Conservation (phyloP, 1,140 invertebrate genomes). For the Sminthurinus signatus region DNA sequence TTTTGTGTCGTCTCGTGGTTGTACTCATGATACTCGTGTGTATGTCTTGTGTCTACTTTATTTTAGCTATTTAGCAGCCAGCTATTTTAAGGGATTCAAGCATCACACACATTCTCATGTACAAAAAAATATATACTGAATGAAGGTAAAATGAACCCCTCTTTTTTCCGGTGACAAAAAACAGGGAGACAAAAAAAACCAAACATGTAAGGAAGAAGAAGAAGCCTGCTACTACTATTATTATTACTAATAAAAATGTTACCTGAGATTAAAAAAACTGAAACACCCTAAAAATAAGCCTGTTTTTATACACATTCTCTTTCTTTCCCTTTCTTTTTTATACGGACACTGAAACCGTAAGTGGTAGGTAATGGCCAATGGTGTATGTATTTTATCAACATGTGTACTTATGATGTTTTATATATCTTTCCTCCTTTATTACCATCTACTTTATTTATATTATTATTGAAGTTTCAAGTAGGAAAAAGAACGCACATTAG, state of each 20-base stretch:
- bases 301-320: conserved; percentile 1
- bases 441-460: background rate
- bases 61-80: conserved; percentile 1
- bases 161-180: background rate
- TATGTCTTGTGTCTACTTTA: background rate
- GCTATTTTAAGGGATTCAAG: conserved; percentile 1
- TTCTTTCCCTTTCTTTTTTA: too few species aligned
- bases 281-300: conserved; percentile 4
- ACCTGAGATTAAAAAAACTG: conserved; percentile 18
- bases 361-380: background rate
- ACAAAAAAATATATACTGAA: conserved; percentile 2
- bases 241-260: conserved; percentile 31
- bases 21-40: too few species aligned
- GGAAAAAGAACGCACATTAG: background rate
- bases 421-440: too few species aligned
- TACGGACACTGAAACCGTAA: background rate
- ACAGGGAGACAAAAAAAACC: background rate
- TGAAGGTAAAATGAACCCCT: background rate
- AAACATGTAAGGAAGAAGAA: background rate
- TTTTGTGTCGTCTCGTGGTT: too few species aligned
- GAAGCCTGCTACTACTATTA: too few species aligned
- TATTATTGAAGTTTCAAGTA: background rate
- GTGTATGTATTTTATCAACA: too few species aligned
- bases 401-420: too few species aligned
- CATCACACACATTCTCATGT: background rate